Percentiles rank a stretch among this genome's conserved stretches.
These are phyloP conservation scores for Capitulum mitella DNA, from an alignment of 2,888 invertebrate genomes.

Conservation along the genomic window DNA sequence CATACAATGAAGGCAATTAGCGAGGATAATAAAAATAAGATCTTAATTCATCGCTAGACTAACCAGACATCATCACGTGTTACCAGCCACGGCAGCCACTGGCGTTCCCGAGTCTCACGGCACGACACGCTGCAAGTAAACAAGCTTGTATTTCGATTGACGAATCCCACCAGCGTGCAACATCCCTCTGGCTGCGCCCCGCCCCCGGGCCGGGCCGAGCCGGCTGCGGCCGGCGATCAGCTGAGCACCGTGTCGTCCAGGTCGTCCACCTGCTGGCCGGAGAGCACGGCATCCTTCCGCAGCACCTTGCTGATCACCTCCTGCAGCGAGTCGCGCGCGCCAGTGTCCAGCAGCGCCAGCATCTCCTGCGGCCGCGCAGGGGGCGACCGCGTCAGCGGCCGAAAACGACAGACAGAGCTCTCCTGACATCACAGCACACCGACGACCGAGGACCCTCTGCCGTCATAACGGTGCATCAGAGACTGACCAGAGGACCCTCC, in stretches of 20 bases:
- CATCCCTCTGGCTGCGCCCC: not conserved
- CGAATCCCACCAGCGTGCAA: not conserved
- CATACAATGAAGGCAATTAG: too few species aligned
- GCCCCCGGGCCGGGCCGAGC: not conserved
- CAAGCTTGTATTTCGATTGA: not conserved
- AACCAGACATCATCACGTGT: too few species aligned
- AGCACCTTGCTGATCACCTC: constrained; percentile 85
- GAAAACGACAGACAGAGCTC: not conserved
- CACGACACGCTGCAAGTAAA: not conserved
- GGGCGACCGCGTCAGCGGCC: not conserved
- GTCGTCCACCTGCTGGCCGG: constrained; percentile 81
- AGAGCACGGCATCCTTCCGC: constrained; percentile 65
- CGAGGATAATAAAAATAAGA: too few species aligned
- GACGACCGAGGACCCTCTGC: too few species aligned
- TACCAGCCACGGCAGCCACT: not conserved
- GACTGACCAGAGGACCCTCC: too few species aligned
- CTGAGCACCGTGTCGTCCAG: constrained; percentile 84
- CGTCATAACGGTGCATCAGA: too few species aligned
- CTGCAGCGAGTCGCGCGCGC: constrained; percentile 76
- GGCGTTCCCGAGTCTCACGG: too few species aligned
- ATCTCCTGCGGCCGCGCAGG: constrained; percentile 54
- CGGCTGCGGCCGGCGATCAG: too few species aligned
- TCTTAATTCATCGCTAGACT: too few species aligned
- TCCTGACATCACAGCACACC: too few species aligned
- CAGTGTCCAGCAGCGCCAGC: constrained; percentile 67